A percentile compares a stretch with the other conserved stretches of the same genome.
Conservation (phyloP, 2,113 vertebrate species). For the Pseudolaguvia tuberculata region DNA sequence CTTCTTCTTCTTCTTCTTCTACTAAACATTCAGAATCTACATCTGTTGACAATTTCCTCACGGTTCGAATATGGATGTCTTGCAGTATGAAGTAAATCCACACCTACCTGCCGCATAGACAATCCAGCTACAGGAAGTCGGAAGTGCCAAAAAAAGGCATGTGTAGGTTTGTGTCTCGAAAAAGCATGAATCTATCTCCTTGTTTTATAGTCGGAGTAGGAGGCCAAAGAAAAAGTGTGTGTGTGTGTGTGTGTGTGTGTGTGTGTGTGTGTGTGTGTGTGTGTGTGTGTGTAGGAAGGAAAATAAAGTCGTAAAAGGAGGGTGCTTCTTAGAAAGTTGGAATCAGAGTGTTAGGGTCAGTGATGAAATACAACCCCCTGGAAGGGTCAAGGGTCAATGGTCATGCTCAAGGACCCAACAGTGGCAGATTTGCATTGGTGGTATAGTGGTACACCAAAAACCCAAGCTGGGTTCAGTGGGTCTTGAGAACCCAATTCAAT, state of each 20-base stretch:
- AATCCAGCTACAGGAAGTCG: not conserved
- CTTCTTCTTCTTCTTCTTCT: not conserved
- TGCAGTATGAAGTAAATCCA: not conserved
- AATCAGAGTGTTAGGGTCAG: too few species aligned
- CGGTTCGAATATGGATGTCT: not conserved
- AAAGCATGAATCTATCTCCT: too few species aligned
- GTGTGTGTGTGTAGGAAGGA: not conserved
- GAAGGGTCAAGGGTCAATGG: too few species aligned
- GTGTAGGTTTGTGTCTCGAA: constrained; percentile 11
- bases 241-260: constrained; percentile 4
- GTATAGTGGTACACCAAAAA: too few species aligned
- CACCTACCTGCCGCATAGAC: not conserved
- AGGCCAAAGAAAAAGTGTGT: not conserved
- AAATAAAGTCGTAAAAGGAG: too few species aligned
- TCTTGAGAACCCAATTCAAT: too few species aligned
- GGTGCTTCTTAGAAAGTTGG: too few species aligned
- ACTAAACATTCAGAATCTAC: not conserved
- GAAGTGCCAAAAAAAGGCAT: not conserved
- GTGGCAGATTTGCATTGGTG: too few species aligned
- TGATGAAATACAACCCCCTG: too few species aligned
- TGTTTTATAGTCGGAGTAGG: constrained; percentile 25
- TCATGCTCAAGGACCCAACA: too few species aligned
- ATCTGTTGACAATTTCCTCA: not conserved
- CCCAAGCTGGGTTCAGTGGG: too few species aligned
- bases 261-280: not conserved